Conservation (phyloP, 2,888 invertebrate genomes). For the Pediacus dermestoides region DNA sequence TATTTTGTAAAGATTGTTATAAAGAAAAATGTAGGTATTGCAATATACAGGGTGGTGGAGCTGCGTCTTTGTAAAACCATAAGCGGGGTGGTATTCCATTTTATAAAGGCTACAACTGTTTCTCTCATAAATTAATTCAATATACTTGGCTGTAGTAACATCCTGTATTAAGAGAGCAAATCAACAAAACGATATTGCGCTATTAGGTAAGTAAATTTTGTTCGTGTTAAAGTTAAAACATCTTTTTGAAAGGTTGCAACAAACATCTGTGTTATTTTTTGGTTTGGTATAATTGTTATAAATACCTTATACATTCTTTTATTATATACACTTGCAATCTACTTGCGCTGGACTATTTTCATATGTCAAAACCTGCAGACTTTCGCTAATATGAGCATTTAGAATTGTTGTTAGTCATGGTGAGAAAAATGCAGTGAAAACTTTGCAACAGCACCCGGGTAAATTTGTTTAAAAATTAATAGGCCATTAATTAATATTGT, state of each 20-base stretch:
- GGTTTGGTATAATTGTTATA: constrained; percentile 16
- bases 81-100: too few species aligned
- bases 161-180: constrained; percentile 8
- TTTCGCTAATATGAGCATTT: constrained; percentile 48
- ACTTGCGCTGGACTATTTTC: constrained; percentile 42
- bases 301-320: constrained; percentile 37
- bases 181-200: constrained; percentile 13
- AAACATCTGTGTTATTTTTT: constrained; percentile 12
- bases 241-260: constrained; percentile 24
- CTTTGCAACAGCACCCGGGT: too few species aligned
- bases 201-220: constrained; percentile 22
- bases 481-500: too few species aligned
- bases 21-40: too few species aligned
- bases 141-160: constrained; percentile 9
- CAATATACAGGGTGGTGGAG: too few species aligned
- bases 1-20: too few species aligned
- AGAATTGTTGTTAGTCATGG: constrained; percentile 49
- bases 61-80: too few species aligned
- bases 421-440: too few species aligned
- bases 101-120: too few species aligned
- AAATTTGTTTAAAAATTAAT: too few species aligned
- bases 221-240: constrained; percentile 17
- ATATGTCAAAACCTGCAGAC: constrained; percentile 26
- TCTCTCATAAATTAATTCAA: too few species aligned
- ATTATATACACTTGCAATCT: constrained; percentile 49